Evolutionary conservation across 2,888 invertebrate species (phyloP), one percentile per base, ranked within the genome.

Genomic region (Drosophila basisetae): DNA sequence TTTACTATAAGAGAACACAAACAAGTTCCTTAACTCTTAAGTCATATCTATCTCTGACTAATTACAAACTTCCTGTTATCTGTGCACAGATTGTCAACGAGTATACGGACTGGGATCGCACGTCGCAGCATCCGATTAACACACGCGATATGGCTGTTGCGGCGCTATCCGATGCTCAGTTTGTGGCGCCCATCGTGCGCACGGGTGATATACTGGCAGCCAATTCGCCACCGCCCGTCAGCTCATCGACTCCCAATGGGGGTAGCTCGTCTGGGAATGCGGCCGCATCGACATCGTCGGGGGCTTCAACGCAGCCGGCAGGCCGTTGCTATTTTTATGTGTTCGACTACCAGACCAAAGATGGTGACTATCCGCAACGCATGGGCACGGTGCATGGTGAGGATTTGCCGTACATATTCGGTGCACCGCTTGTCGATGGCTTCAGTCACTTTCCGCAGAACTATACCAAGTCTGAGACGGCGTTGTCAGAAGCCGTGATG

Each of bases 31-130:
- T 22, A 33, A 2, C 2, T 35, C 22, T 33, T 33, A 16, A 9
- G 2, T 9, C 3, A 13, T 2, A 6, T 31, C 4, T 33, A 18
- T 35, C 5, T 18, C 5, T 10, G 25, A 11, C 35, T 55, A 25
- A 37, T 55, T 4, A 6, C 4, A 16, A 3, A 11, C 16, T 5
- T 11, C 25, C 37, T 28, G 6, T 9, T 28, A 1, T 10, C n/a
- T 52, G 10, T 16, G 11, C 39, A 18, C 74, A 93, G 93, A 93
- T 93, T 68, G 97, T 98, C 82, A 99, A 99, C 93, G 99, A 99
- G 92, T 99, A 99, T 94, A 99, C 99, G 69, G 98, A 99, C 93
- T 99, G 99, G 99, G 98, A 98, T 93, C 95, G 96, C 93, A 97
- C 97, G 87, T 97, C 97, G 91, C 95, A 97, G 94, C 97, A 97